These are phyloP conservation scores for Zalophus californianus DNA, from an alignment of 2,797 vertebrate species.

Conservation along the genomic window DNA sequence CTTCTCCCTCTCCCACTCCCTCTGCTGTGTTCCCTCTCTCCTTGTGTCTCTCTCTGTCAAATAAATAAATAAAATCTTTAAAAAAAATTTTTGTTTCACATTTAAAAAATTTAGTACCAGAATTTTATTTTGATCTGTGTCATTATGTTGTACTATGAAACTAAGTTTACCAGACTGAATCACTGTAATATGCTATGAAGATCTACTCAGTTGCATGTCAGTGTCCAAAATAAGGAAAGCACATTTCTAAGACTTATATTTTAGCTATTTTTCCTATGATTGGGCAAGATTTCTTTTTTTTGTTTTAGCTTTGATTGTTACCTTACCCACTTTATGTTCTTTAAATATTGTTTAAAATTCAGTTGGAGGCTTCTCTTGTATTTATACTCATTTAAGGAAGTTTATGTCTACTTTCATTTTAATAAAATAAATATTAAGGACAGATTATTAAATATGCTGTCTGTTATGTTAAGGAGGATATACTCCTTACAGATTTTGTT, in stretches of 20 bases:
- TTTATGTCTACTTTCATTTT: slow-evolving; percentile 32
- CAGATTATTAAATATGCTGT: slow-evolving; percentile 7
- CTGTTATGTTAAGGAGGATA: neutral
- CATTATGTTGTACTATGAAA: neutral
- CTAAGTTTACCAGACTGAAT: neutral
- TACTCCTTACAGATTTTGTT: neutral
- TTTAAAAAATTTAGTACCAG: neutral
- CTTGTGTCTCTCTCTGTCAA: too few species aligned
- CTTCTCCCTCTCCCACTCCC: too few species aligned
- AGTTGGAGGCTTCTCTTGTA: neutral
- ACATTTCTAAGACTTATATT: slow-evolving; percentile 17
- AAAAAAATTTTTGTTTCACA: neutral
- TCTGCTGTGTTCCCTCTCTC: too few species aligned
- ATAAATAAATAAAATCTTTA: too few species aligned
- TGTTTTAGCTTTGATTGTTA: slow-evolving; percentile 38
- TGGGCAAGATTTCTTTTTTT: neutral
- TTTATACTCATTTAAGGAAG: slow-evolving; percentile 45
- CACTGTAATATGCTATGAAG: neutral
- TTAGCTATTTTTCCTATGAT: slow-evolving; percentile 19
- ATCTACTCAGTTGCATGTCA: slow-evolving; percentile 28
- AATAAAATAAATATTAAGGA: slow-evolving; percentile 39
- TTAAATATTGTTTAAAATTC: slow-evolving; percentile 58
- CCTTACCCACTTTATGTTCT: neutral
- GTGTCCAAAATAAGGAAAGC: slow-evolving; percentile 3
- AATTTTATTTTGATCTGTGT: slow-evolving; percentile 18